Conservation (phyloP, 2,113 vertebrate genomes). For the Columbina picui region DNA sequence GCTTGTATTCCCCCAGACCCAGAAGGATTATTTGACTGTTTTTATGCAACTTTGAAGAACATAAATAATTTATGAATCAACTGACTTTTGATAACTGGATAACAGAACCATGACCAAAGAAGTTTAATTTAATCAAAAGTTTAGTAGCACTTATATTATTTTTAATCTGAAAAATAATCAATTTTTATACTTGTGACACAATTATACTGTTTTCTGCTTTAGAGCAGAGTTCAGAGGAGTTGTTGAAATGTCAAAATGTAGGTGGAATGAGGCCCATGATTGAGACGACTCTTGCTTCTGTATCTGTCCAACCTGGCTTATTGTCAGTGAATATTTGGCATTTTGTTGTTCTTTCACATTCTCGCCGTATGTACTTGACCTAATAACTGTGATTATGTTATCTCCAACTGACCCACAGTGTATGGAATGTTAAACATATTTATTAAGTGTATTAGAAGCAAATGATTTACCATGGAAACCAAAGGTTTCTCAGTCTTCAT, state of each 20-base stretch:
- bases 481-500: background rate
- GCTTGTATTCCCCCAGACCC: background rate
- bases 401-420: background rate
- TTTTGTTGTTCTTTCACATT: background rate
- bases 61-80: background rate
- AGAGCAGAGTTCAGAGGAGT: background rate
- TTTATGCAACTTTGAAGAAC: background rate
- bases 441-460: background rate
- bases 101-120: background rate
- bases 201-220: background rate
- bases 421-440: background rate
- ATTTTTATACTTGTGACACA: background rate
- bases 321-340: background rate
- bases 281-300: background rate
- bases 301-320: background rate
- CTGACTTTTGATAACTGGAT: background rate
- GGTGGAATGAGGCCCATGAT: background rate
- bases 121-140: background rate
- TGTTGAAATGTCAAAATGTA: background rate
- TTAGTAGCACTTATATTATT: background rate
- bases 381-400: background rate
- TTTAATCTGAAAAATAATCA: background rate
- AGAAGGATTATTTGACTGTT: background rate
- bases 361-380: background rate
- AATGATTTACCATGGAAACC: constrained; percentile 17